Evolutionary conservation across 1,140 invertebrate genomes (phyloP), one percentile per base, ranked within the genome.

Genomic region (Drosophila simulans): DNA sequence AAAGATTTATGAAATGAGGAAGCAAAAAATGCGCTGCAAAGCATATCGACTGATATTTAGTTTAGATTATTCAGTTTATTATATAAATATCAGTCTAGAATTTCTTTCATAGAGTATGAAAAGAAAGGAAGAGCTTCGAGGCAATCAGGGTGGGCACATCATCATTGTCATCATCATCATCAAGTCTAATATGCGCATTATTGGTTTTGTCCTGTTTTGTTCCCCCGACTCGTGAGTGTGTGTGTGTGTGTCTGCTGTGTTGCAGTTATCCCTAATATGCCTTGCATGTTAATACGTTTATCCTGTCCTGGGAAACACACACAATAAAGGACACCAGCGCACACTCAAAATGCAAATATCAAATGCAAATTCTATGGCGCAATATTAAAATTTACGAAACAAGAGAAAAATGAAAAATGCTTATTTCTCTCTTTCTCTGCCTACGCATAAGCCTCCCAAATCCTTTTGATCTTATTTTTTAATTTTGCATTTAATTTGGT

Each of bases 151-250:
- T 3, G 25, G 40, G n/a, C 25, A 17, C 62, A 60, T 72, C 71
- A 79, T 79, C 70, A 66, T 78, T 66, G 58, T 65, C 72, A 77
- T 84, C 80, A 81, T 84, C 80, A 81, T 82, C 83, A 82, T 86
- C 83, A 86, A 76, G 84, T 83, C 83, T 89, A 88, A 88, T 89
- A 88, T 88, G 83, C 83, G 84, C 83, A 89, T 88, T 88, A 88
- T 88, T 88, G 84, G 83, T 89, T 88, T 86, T 88, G 74, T 77
- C 63, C 74, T 77, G 73, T 55, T 55, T 75, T 43, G 39, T 40
- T 51, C 53, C 53, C 60, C 22, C 7, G 40, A 43, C 43, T 39
- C 54, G 53, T 49, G 37, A 45, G 37, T 48, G 43, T 74, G 62
- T 53, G 34, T 31, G 43, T 46, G 37, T 48, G 43, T 74, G 62